Percentiles rank a stretch among this genome's conserved stretches.
phyloP scores from a whole-genome alignment of 1,140 invertebrate genomes.

The Aradophagus sp. region DNA sequence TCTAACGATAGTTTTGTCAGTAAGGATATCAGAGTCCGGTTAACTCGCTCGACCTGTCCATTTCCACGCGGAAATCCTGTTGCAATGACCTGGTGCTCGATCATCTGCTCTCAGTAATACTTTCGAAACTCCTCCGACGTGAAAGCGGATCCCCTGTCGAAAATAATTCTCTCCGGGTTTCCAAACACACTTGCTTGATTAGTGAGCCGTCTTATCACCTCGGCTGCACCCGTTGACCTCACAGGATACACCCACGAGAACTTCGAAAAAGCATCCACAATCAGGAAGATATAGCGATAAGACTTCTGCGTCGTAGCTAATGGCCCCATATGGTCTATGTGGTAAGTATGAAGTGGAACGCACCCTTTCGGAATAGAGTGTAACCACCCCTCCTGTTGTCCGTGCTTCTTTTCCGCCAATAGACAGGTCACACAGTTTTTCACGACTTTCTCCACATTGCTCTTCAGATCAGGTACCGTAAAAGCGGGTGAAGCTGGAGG shows the following conservation, averaged over 20 bases:
- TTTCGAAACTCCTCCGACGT: background rate
- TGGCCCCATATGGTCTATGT: slow-evolving; percentile 1
- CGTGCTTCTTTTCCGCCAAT: background rate
- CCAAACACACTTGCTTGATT: background rate
- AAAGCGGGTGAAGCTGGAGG: too few species aligned
- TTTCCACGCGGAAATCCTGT: background rate
- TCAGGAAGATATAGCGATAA: background rate
- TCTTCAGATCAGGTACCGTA: too few species aligned
- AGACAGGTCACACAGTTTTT: slow-evolving; percentile 1
- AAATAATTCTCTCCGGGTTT: background rate
- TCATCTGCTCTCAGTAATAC: background rate
- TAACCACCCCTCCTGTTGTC: background rate
- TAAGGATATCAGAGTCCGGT: background rate
- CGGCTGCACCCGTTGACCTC: background rate
- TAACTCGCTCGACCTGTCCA: slow-evolving; percentile 1
- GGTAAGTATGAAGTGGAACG: background rate
- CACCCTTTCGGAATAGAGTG: background rate
- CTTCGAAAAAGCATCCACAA: slow-evolving; percentile 3
- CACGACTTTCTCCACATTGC: too few species aligned
- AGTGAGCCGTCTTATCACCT: background rate
- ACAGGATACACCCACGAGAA: background rate
- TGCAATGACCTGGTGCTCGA: background rate
- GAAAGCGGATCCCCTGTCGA: background rate
- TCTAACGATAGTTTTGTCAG: background rate
- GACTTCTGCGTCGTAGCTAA: background rate